A percentile compares a stretch with the other conserved stretches of the same genome.
phyloP scores from a whole-genome alignment of 2,113 vertebrate genomes.

The Ceyx melanurus region DNA sequence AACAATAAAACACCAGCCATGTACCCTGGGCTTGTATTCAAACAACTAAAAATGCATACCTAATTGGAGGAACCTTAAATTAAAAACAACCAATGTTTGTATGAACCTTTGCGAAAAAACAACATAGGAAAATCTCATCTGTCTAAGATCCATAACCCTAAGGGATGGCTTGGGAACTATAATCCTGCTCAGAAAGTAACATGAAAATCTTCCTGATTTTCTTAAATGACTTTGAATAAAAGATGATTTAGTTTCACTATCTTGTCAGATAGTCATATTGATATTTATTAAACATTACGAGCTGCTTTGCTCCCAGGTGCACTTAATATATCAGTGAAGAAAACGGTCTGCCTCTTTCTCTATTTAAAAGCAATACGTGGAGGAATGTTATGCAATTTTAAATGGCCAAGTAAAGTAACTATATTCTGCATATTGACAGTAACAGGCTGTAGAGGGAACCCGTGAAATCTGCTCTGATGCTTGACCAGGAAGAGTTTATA shows the following conservation, averaged over 20 bases:
- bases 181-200: not conserved
- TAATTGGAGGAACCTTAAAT: slow-evolving; percentile 17
- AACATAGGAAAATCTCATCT: slow-evolving; percentile 2
- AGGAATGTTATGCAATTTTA: not conserved
- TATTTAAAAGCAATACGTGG: not conserved
- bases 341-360: not conserved
- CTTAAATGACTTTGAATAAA: not conserved
- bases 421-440: not conserved
- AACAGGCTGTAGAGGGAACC: not conserved
- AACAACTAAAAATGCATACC: not conserved
- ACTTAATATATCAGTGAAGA: not conserved
- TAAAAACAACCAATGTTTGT: slow-evolving; percentile 50
- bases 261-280: not conserved
- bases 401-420: not conserved
- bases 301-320: not conserved
- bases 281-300: not conserved
- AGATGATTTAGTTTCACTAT: not conserved
- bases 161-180: not conserved
- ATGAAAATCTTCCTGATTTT: not conserved
- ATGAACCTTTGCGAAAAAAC: slow-evolving; percentile 2
- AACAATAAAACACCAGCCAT: slow-evolving; percentile 34
- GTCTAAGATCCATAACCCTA: not conserved
- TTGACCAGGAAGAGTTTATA: not conserved
- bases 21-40: not conserved
- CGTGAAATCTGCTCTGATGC: not conserved